Base-by-base conservation (phyloP, 2,888 invertebrate species). In the Serrognathus titanus region DNA sequence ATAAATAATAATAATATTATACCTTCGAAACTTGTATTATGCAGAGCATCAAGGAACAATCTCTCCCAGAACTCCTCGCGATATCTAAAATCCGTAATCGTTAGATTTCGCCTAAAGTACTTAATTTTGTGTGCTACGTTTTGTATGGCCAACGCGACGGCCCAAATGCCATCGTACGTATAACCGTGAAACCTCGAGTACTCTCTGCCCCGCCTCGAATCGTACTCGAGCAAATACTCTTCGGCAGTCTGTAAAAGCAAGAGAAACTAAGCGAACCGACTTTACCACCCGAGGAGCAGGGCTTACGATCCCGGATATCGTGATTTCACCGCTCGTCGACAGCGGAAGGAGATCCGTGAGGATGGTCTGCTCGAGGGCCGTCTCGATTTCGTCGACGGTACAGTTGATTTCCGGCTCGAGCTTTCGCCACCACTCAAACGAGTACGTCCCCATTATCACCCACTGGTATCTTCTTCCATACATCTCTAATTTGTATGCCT, bases 161-260 rank as follows among this genome's bases (percentile, higher is more conserved):
- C 94, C 97, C 98, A 98, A 64, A 99, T 92, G 3, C 95, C 98
- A 77, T 99, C 98, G 75, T 98, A 99, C 8, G 97, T 97, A 77
- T 98, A 99, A 2, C 97, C 97, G 75, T 97, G 97, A 74, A 95
- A 97, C 64, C 95, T 85, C 37, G 95, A 96, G 79, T 94, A 96
- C 71, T 94, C 93, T 1, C 79, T 74, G 1, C 91, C 90, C 63
- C 94, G 82, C 60, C 90, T 80, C 35, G 88, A 84, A 70, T 95
- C 88, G 75, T 97, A 97, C 74, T 93, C 89, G 39, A 83, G 81
- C 70, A 88, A 84, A 74, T 97, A 97, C 74, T 95, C 92, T 65
- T 89, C 88, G 0, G 96, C 90, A 0, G 93, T 94, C 95, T 96
- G 79, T 8, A 41, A 48, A 20, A 48, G 12, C 11, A 55, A 54